Evolutionary conservation across 2,888 invertebrate species (phyloP).

Genomic region (Pseudanteris insignis): DNA sequence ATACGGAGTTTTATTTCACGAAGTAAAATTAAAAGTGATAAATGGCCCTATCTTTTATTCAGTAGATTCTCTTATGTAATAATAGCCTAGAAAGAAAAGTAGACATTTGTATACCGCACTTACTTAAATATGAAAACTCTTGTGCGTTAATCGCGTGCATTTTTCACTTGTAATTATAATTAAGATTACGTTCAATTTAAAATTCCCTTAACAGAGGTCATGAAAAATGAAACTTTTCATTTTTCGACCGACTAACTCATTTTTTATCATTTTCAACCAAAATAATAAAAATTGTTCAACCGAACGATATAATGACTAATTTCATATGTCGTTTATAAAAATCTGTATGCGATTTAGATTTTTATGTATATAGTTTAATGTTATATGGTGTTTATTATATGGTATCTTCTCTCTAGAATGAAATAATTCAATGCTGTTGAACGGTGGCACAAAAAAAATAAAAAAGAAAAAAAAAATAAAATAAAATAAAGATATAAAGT

Average conservation of each 20-base stretch:
- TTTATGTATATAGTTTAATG: background rate
- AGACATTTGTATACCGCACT: slow-evolving; percentile 19
- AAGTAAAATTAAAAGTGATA: background rate
- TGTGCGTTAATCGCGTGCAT: slow-evolving; percentile 12
- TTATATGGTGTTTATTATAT: no score
- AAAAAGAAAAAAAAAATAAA: slow-evolving; percentile 1
- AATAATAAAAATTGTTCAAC: no score
- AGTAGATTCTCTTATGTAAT: slow-evolving; percentile 21
- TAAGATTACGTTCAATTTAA: slow-evolving; percentile 12
- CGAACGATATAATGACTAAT: no score
- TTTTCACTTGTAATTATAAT: slow-evolving; percentile 15
- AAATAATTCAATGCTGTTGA: slow-evolving; percentile 1
- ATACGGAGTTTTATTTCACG: background rate
- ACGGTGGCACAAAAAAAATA: no score
- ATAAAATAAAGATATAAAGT: slow-evolving; percentile 4
- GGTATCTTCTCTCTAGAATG: no score
- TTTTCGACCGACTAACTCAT: no score
- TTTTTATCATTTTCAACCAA: no score
- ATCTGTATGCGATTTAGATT: no score
- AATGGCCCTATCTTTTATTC: slow-evolving; percentile 24
- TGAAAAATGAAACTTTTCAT: no score
- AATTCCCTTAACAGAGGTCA: slow-evolving; percentile 1
- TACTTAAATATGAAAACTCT: slow-evolving; percentile 17
- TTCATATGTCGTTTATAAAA: no score
- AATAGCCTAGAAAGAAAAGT: slow-evolving; percentile 14